These are phyloP conservation scores for Sepiola atlantica DNA, from an alignment of 2,888 invertebrate genomes.

Conservation along the genomic window DNA sequence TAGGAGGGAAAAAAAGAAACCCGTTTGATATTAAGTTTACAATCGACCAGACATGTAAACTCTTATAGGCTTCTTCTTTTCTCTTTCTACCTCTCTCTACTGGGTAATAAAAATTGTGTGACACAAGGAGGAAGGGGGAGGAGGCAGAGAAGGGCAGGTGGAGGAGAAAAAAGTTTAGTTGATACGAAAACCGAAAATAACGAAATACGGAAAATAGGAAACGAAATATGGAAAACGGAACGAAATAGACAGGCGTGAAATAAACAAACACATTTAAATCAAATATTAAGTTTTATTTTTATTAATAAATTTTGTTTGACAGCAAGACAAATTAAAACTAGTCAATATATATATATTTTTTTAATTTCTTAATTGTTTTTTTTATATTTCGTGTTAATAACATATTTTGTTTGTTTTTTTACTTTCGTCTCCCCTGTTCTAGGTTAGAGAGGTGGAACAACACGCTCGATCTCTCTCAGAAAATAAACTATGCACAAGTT, in stretches of 20 bases:
- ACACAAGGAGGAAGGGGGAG: no score
- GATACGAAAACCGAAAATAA: background rate
- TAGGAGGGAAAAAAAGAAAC: background rate
- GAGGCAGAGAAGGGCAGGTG: no score
- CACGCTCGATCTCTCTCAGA: background rate
- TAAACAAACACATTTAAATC: background rate
- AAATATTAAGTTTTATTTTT: background rate
- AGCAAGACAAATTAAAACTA: background rate
- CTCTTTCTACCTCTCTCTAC: background rate
- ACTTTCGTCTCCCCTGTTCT: background rate
- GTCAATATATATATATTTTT: background rate
- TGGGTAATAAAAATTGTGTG: no score
- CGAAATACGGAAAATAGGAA: background rate
- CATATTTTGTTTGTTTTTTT: background rate
- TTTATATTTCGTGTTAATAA: background rate
- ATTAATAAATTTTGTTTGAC: background rate
- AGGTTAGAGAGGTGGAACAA: background rate
- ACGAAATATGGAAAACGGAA: background rate
- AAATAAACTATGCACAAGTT: background rate
- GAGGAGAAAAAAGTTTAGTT: background rate
- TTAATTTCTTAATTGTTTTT: background rate
- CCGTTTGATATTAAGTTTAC: conserved; percentile 20
- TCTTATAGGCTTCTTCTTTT: background rate
- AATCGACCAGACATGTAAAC: background rate
- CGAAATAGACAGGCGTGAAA: background rate